Evolutionary conservation across 1,140 invertebrate species (phyloP), one percentile per base, ranked within the genome.

Genomic region (Batillaria attramentaria): DNA sequence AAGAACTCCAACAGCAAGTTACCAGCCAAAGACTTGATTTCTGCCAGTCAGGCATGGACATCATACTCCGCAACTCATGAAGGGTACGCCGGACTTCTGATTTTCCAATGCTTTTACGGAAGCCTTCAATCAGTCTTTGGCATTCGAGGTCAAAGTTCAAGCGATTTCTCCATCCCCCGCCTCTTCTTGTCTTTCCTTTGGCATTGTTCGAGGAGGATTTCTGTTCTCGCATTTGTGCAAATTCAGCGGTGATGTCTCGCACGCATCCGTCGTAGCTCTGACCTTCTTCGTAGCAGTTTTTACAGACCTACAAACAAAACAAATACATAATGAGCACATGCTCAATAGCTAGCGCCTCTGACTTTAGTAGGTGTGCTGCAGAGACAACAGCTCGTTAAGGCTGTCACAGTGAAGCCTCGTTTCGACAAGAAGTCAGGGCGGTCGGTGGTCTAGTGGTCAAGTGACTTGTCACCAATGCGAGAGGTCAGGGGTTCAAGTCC

Each of bases 1-100:
- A n/a, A n/a, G n/a, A 16, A 54, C 16, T 54, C 46, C 46, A 54
- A 18, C 46, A 54, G 16, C 46, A 16, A 62, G 79, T 79, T 79
- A 86, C 85, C 78, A 84, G 65, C 83, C 83, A 87, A 16, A 75
- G 42, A 20, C 79, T 72, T 2, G 86, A 85, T 66, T 86, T 89
- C 79, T 87, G 86, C 87, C 87, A 87, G 20, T 82, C 79, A 28
- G 87, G 87, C 24, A 80, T 81, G 3, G 79, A 43, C 33, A 89
- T 72, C 62, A 87, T 73, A 16, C 69, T 87, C 43, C 72, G 85
- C 82, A 89, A 50, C 66, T 87, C 85, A 37, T 86, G 84, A 35
- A 87, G 37, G 1, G 84, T 86, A 37, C 83, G 81, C 57, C 78
- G 81, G 18, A 89, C 46, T 68, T 89, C 86, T 42, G 87, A 89